A percentile compares a stretch with the other conserved stretches of the same genome.
These are phyloP conservation scores for Knipowitschia caucasica DNA, from an alignment of 2,797 vertebrate species.

Conservation along the genomic window DNA sequence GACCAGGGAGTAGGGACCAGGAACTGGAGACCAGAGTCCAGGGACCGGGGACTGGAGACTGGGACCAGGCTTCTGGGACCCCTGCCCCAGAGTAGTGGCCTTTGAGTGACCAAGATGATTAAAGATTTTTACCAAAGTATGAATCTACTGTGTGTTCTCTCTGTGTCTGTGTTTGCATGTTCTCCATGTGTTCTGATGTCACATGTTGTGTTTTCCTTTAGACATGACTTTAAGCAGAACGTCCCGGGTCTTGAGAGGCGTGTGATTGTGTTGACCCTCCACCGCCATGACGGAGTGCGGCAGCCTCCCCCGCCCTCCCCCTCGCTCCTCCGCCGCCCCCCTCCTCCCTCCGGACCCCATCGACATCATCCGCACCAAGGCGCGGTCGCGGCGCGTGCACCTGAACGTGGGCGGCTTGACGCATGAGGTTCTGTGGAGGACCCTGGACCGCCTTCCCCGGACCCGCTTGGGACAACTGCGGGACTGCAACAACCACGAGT, in stretches of 20 bases:
- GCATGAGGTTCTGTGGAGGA: slow-evolving; percentile 96
- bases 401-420: slow-evolving; percentile 95
- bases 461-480: slow-evolving; percentile 91
- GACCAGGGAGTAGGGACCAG: too few relatives aligned
- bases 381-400: slow-evolving; percentile 86
- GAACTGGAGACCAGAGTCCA: too few relatives aligned
- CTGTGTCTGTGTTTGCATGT: too few relatives aligned
- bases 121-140: too few relatives aligned
- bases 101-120: too few relatives aligned
- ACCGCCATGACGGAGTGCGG: slow-evolving; percentile 84
- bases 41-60: too few relatives aligned
- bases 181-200: not conserved
- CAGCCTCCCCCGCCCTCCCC: slow-evolving; percentile 68
- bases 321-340: slow-evolving; percentile 68
- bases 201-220: slow-evolving; percentile 19
- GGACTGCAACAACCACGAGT: slow-evolving; percentile 96
- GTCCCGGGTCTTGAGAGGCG: slow-evolving; percentile 25
- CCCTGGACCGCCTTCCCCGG: slow-evolving; percentile 91
- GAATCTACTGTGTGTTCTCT: too few relatives aligned
- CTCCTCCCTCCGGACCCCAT: slow-evolving; percentile 93
- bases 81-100: too few relatives aligned
- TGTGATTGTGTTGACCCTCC: slow-evolving; percentile 21
- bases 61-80: too few relatives aligned
- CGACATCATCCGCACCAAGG: slow-evolving; percentile 91
- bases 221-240: slow-evolving; percentile 42